These are phyloP conservation scores for Leucoraja ocellata DNA, from an alignment of 2,797 vertebrate species.

Conservation along the genomic window DNA sequence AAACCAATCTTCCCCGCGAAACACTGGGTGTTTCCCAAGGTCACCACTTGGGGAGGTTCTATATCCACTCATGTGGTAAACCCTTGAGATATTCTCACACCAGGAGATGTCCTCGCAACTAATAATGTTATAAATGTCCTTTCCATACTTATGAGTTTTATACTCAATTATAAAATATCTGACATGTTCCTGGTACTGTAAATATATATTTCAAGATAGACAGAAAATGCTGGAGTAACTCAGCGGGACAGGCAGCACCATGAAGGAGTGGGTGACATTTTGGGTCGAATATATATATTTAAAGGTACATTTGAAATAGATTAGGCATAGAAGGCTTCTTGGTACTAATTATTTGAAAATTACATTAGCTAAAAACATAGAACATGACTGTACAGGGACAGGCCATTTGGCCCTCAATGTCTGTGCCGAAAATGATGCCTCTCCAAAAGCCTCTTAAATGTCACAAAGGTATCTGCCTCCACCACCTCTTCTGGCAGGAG, in stretches of 20 bases:
- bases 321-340: not conserved
- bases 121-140: not conserved
- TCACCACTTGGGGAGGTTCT: not conserved
- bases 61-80: not conserved
- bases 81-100: not conserved
- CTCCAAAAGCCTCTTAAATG: no score
- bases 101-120: not conserved
- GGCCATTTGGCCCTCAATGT: no score
- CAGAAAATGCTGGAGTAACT: no score
- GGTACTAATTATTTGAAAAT: not conserved
- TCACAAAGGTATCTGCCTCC: no score
- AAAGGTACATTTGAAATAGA: not conserved
- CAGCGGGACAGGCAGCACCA: no score
- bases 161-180: not conserved
- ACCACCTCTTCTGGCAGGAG: no score
- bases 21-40: not conserved
- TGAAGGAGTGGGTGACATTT: no score
- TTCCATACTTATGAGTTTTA: not conserved
- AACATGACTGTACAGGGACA: no score
- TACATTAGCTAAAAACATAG: not conserved
- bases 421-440: no score
- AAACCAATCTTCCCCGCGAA: not conserved
- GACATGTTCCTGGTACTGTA: no score
- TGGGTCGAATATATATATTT: no score
- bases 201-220: no score